phyloP scores from a whole-genome alignment of 64 coral and sea anemone species.

The Acropora yongei region DNA sequence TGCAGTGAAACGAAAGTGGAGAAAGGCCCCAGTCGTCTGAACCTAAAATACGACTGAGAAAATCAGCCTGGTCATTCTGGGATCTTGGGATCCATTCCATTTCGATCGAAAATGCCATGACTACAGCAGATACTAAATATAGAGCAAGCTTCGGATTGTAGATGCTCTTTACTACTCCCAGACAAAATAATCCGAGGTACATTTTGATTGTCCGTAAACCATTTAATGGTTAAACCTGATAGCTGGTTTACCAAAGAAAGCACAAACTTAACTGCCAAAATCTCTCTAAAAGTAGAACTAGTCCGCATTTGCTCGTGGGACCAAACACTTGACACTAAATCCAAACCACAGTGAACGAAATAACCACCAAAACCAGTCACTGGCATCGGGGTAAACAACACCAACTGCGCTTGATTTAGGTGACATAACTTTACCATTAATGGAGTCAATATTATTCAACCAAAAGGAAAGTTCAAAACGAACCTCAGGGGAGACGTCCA shows the following conservation, averaged over 20 bases:
- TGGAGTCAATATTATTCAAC: slow-evolving; percentile 41
- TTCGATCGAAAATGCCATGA: slow-evolving; percentile 49
- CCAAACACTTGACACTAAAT: slow-evolving; percentile 54
- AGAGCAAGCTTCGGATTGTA: slow-evolving; percentile 30
- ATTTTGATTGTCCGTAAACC: slow-evolving; percentile 66
- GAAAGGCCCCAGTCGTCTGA: background rate
- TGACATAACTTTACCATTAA: slow-evolving; percentile 62
- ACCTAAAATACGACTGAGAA: slow-evolving; percentile 21
- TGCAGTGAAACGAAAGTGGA: background rate
- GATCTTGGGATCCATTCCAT: slow-evolving; percentile 72
- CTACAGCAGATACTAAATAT: slow-evolving; percentile 47
- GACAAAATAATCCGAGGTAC: slow-evolving; percentile 43
- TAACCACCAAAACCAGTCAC: slow-evolving; percentile 71
- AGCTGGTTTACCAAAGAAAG: slow-evolving; percentile 20
- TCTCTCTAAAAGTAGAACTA: slow-evolving; percentile 69
- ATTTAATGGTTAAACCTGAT: too few relatives aligned
- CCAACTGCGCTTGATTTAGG: slow-evolving; percentile 10
- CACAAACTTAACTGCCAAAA: slow-evolving; percentile 74
- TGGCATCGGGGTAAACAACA: too few relatives aligned
- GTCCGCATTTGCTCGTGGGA: slow-evolving; percentile 34
- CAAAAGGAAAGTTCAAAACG: slow-evolving; percentile 47
- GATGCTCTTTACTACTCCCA: slow-evolving; percentile 40
- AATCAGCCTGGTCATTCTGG: slow-evolving; percentile 48
- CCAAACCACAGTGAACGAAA: slow-evolving; percentile 66
- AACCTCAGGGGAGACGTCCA: slow-evolving; percentile 22